Evolutionary conservation across 64 coral and sea anemone genomes (phyloP), one percentile per base, ranked within the genome.

Genomic region (Stichodactyla helianthus): DNA sequence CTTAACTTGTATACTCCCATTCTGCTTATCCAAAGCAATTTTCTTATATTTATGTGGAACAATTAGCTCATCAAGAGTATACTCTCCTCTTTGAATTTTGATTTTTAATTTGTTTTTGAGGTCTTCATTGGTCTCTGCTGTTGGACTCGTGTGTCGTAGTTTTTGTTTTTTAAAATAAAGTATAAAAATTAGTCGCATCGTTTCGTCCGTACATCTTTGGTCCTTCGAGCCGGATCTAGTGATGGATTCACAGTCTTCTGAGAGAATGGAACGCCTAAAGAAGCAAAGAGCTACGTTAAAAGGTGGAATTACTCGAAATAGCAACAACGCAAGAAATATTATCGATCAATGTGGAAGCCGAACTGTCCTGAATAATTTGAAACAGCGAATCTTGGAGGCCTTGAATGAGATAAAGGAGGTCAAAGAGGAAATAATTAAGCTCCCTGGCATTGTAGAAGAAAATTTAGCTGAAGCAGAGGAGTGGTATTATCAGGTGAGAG

Each of bases 281-380:
- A 77, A 77, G 44, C 20, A n/a, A 35, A 51, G 60, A 63, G 74
- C 74, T 77, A 77, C 71, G 59, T 50, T 77, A 26, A 77, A 77
- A 77, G 74, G 25, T 35, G 74, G 74, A 77, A 77, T 77, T 11
- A 77, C 74, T 35, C 74, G 74, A 77, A 77, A 77, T 27, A 77
- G 44, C 23, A 77, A 27, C 74, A 77, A 77, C 2, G 74, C 74
- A 51, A 77, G 44, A 51, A 35, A 10, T 51, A 54, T 54, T 7
- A 83, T 83, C 82, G 82, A 51, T 2, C 19, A 27, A 55, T 18
- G 1, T 20, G 79, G 79, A 51, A 83, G 82, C 52, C 82, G 52
- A 83, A 83, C 82, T 83, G 52, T 83, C 55, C 9, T 83, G 35
- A 83, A 83, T 23, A 83, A 83, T 52, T 23, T 52, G 0, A 83